Base-by-base conservation (phyloP, 2,113 vertebrate genomes). In the Sebastes fasciatus region DNA sequence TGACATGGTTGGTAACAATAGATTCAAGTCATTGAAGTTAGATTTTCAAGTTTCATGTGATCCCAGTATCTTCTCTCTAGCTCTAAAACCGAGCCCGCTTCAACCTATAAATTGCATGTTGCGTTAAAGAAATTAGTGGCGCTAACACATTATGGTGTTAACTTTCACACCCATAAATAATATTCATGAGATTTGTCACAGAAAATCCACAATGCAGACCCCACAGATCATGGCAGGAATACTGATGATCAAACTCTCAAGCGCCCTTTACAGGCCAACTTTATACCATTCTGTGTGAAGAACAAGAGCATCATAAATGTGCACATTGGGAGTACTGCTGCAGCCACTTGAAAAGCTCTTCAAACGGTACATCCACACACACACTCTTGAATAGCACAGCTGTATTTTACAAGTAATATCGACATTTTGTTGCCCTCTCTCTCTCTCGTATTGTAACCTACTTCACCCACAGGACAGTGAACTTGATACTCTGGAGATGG, bases 401-500 rank as follows among this genome's bases (percentile, higher is more conserved):
- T 8, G 26, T 5, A 26, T 63, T 52, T 75, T 23, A 40, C 19
- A 60, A 40, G 16, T 16, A 26, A 42, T 8, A 58, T 34, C 26
- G 52, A 17, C 1, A 55, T 64, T 48, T 60, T 55, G 4, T 43
- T 34, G 10, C n/a, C 46, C 43, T 34, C 11, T 55, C 14, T 65
- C 26, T 34, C 26, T 34, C 43, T 43, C 11, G 8, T 8, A 55
- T 40, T 80, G 19, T 19, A 70, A 75, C 52, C 65, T 72, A 73
- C 4, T 19, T 66, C 6, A 60, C 13, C 13, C 16, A 5, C 64
- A 77, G 61, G 49, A 48, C 71, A 45, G 46, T 7, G 6, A 80
- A 74, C 76, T 49, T 9, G 34, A 69, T 74, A 57, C 81, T 82
- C 57, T 75, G 67, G 58, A 87, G 57, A 83, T 7, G 2, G 46